phyloP scores from a whole-genome alignment of 2,113 vertebrate genomes.

The Donacobius atricapilla region DNA sequence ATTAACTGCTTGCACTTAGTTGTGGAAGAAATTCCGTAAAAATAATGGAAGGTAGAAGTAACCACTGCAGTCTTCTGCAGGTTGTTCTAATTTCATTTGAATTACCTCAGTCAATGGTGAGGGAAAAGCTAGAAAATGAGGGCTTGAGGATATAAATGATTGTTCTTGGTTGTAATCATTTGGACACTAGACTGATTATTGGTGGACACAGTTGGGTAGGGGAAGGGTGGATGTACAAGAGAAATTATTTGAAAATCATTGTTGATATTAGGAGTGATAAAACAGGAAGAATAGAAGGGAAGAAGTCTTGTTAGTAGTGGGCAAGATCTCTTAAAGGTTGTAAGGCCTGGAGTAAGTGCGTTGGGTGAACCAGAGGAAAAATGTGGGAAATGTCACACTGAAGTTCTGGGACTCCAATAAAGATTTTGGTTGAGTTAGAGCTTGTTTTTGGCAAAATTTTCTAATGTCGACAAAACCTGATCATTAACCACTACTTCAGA shows the following conservation, averaged over 20 bases:
- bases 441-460: not conserved
- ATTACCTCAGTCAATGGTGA: not conserved
- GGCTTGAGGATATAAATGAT: not conserved
- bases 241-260: not conserved
- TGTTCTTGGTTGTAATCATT: not conserved
- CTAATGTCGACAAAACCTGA: not conserved
- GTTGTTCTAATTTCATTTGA: not conserved
- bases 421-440: not conserved
- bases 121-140: not conserved
- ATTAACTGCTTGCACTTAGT: not conserved
- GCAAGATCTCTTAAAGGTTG: not conserved
- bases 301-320: not conserved
- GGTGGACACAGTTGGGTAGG: not conserved
- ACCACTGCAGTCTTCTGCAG: not conserved
- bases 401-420: not conserved
- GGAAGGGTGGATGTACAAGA: not conserved
- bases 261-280: not conserved
- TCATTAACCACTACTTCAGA: not conserved
- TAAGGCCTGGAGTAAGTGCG: not conserved
- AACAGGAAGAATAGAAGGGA: not conserved
- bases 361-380: not conserved
- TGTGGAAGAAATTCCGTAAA: not conserved
- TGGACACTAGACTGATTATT: not conserved
- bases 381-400: not conserved
- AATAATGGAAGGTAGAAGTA: not conserved